Base-by-base conservation (phyloP, 2,113 vertebrate species). In the Hippocampus comes region DNA sequence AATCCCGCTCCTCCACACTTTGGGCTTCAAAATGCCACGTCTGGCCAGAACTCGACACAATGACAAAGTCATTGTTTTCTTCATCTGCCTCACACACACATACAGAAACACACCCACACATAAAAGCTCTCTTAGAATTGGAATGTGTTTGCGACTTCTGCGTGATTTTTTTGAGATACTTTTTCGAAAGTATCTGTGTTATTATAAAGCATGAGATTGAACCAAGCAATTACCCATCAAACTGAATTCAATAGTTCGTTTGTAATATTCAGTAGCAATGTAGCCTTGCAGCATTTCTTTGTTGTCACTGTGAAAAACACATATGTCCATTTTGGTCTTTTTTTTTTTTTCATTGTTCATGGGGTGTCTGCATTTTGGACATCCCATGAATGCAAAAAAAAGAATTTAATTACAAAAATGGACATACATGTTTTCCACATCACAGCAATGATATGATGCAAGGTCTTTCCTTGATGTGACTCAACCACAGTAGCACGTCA, bases 31-130 rank as follows among this genome's bases (percentile, higher is more conserved):
- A 97, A 85, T 97, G 95, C 96, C 96, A 98, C 6, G 94, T 97
- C 90, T 98, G 96, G 34, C 96, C 96, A 0, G 95, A 94, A 84
- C 94, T 96, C 7, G 96, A 96, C 86, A 97, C 96, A 18, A 98
- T 90, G 77, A 97, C 90, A 84, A 98, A 97, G 92, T 97, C 96
- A n/a, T 95, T 95, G 86, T 95, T 96, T 82, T 98, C 96, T 89
- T 97, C 96, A 64, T 93, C 92, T 94, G 91, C 77, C 17, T 76
- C 9, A 61, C 69, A 78, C 42, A 72, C n/a, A 55, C 53, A 56
- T 21, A 55, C 53, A 56, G 10, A 76, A 63, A 56, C 55, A 61
- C 15, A 56, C 21, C 21, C 53, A 77, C 9, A 34, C 15, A 51
- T 2, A 60, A 15, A 4, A 63, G 53, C 30, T 53, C 48, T 68